A percentile compares a stretch with the other conserved stretches of the same genome.
These are phyloP conservation scores for Trichonephila inaurata DNA, from an alignment of 1,140 invertebrate species.

Conservation along the genomic window DNA sequence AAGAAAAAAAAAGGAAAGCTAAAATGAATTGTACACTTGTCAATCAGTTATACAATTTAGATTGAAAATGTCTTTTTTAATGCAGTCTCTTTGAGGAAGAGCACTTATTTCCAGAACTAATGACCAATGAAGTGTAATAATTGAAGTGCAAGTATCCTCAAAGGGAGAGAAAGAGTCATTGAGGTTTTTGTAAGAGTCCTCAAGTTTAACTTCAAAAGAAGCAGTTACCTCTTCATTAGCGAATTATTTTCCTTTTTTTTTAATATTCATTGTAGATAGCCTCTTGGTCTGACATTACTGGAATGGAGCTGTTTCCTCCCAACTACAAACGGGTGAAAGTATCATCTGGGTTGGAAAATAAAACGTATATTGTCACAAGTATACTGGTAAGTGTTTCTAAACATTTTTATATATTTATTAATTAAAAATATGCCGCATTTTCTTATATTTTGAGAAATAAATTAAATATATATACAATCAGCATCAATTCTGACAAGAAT, in stretches of 20 bases:
- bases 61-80: no score
- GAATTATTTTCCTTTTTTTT: not conserved
- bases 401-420: not conserved
- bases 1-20: no score
- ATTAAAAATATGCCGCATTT: not conserved
- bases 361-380: slow-evolving; percentile 94
- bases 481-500: no score
- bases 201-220: not conserved
- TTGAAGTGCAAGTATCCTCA: not conserved
- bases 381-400: slow-evolving; percentile 87
- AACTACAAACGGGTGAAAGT: slow-evolving; percentile 89
- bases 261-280: slow-evolving; percentile 86
- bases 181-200: not conserved
- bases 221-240: not conserved
- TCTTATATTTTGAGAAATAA: no score
- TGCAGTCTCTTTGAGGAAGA: not conserved
- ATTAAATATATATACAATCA: no score
- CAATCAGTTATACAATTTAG: no score
- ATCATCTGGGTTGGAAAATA: slow-evolving; percentile 88
- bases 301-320: slow-evolving; percentile 88
- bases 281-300: slow-evolving; percentile 92
- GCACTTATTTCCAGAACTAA: not conserved
- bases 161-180: not conserved
- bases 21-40: no score
- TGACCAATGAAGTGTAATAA: not conserved